phyloP scores from a whole-genome alignment of 1,140 invertebrate genomes.

The Schlechtendalia chinensis region DNA sequence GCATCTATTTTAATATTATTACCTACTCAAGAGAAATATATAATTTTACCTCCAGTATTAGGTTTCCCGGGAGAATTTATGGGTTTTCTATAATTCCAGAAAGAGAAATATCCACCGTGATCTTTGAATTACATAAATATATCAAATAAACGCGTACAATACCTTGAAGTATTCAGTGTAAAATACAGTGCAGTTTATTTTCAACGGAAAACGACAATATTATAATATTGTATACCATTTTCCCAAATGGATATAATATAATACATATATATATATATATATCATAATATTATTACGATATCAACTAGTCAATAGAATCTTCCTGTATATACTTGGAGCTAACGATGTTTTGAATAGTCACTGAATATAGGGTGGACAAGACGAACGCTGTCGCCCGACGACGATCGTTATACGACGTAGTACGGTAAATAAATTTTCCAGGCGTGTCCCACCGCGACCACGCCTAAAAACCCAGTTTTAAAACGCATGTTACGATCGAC shows the following conservation, averaged over 20 bases:
- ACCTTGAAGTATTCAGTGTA: too few relatives aligned
- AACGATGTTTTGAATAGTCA: constrained; percentile 5
- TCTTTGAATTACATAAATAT: background rate
- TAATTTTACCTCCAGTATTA: background rate
- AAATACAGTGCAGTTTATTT: background rate
- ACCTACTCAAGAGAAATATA: background rate
- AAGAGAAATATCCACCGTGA: too few relatives aligned
- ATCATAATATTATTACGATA: background rate
- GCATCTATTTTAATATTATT: background rate
- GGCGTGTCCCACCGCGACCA: constrained; percentile 2
- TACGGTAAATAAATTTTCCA: background rate
- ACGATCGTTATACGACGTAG: constrained; percentile 4
- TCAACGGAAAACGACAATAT: background rate
- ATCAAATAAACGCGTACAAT: too few relatives aligned
- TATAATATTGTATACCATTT: background rate
- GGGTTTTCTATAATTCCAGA: background rate
- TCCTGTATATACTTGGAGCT: constrained; percentile 20
- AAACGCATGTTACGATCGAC: constrained; percentile 8
- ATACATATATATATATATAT: background rate
- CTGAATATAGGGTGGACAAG: background rate
- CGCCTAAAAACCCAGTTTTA: constrained; percentile 21
- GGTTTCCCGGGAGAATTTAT: background rate
- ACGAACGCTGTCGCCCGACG: constrained; percentile 5
- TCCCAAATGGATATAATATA: background rate
- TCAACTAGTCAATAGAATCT: constrained; percentile 11